Base-by-base conservation (phyloP, 2,113 vertebrate genomes). In the Phrynosoma platyrhinos region DNA sequence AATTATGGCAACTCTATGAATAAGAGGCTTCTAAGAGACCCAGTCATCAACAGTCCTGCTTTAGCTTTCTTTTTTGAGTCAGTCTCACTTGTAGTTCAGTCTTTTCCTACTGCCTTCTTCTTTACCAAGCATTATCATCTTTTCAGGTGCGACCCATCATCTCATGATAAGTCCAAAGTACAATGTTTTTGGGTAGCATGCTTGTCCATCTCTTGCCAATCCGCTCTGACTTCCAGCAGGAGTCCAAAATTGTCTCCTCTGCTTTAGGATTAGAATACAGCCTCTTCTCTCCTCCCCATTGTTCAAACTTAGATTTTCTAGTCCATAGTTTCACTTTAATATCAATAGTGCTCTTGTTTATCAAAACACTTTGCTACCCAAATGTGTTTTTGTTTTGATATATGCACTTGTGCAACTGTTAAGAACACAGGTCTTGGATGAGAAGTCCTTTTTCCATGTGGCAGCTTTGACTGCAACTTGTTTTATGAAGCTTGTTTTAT, bases 381-480 rank as follows among this genome's bases (percentile, higher is more conserved):
- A 68, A 79, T 79, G 62, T 79, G 58, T 27, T 86, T 78, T 79
- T 64, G 30, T 79, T 85, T 47, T 42, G 40, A 68, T 52, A 79
- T 52, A 52, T 36, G 42, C 36, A 3, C 76, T 86, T 68, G 27
- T 53, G 27, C 42, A 53, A 52, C 27, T 30, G 21, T 2, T 77
- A 36, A 40, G 52, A 78, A 64, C 42, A 53, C 36, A 66, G 23
- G 74, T 7, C 32, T 69, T 25, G 53, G 36, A 64, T 42, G 9
- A 18, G 53, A 47, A 0, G 9, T 85, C 6, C 4, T 66, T 27
- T 62, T 0, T 68, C 3, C 9, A 27, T 21, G 25, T 25, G 9
- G 2, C 20, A 25, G 23, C 23, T 90, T 77, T 77, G 87, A 64
- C 20, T 53, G 7, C 55, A 76, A 27, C n/a, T 88, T 90, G 69